Base-by-base conservation (phyloP, 30 jellyfish, hydroid and myxozoan genomes). In the Chironex yamaguchii region DNA sequence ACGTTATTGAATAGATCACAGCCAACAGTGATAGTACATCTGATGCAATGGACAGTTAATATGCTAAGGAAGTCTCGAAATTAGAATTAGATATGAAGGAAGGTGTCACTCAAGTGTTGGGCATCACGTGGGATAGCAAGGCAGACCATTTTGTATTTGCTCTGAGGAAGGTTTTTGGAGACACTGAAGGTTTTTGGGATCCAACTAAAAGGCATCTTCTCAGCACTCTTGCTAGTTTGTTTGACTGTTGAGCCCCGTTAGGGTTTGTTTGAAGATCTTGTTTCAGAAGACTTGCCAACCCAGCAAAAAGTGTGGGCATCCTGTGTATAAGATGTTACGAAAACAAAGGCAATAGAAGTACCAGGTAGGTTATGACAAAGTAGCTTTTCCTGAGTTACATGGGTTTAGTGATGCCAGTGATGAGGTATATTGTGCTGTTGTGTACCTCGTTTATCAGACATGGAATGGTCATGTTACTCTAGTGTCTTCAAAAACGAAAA, bases 381-480 rank as follows among this genome's bases (percentile, higher is more conserved):
- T 51, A n/a, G 49, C 34, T 23, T 62, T 29, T 20, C 4, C n/a
- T 31, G 14, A 75, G n/a, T 26, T 75, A 22, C 70, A 36, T 71
- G 85, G 71, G 6, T 71, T 35, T 25, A 30, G 85, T 71, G 73
- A 71, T 23, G 73, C 50, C 23, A 71, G 85, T 36, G 70, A 34
- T 24, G 49, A 71, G 29, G 85, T 52, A n/a, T 71, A 71, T 71
- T 71, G 70, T 36, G 22, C 29, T 36, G 85, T 29, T 25, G 29
- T 32, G 25, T 71, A 71, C 36, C 29, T 71, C 25, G 49, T 20
- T 4, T 23, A 6, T 22, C 25, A n/a, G 4, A 71, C 85, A 71
- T 68, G 49, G 21, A 26, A 34, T 21, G 36, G 71, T 1, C 13
- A 71, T 14, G 49, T 71, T 36, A 71, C 85, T 23, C 32, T 36